Conservation (phyloP, 2,797 vertebrate genomes). For the Enteromius argenteus region DNA sequence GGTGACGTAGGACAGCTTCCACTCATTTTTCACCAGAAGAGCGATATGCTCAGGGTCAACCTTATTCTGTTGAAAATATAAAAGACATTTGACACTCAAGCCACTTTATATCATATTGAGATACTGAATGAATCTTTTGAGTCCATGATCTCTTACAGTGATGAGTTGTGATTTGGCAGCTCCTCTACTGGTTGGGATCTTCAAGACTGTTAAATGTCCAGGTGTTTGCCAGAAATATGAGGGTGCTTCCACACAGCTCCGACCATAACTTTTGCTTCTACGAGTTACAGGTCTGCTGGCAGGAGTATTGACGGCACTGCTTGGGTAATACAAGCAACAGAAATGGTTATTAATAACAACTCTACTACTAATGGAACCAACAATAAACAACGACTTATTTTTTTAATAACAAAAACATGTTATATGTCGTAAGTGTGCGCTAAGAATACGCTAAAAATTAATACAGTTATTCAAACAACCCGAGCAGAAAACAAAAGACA, state of each 20-base stretch:
- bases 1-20: slow-evolving; percentile 90
- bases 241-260: slow-evolving; percentile 68
- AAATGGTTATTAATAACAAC: neutral
- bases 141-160: slow-evolving; percentile 66
- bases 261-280: slow-evolving; percentile 69
- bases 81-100: neutral
- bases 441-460: neutral
- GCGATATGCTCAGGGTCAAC: slow-evolving; percentile 74
- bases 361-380: too few species aligned
- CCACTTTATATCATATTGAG: neutral
- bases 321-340: neutral
- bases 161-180: slow-evolving; percentile 65
- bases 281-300: slow-evolving; percentile 55
- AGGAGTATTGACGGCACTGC: slow-evolving; percentile 70
- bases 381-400: too few species aligned
- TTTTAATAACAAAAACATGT: neutral
- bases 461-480: neutral
- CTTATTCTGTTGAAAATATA: slow-evolving; percentile 71
- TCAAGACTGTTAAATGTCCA: slow-evolving; percentile 63
- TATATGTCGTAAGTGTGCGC: neutral
- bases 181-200: slow-evolving; percentile 70
- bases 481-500: neutral
- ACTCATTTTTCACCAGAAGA: slow-evolving; percentile 83
- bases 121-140: neutral
- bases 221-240: slow-evolving; percentile 71